These are phyloP conservation scores for Probosciger aterrimus DNA, from an alignment of 2,113 vertebrate species.

Conservation along the genomic window DNA sequence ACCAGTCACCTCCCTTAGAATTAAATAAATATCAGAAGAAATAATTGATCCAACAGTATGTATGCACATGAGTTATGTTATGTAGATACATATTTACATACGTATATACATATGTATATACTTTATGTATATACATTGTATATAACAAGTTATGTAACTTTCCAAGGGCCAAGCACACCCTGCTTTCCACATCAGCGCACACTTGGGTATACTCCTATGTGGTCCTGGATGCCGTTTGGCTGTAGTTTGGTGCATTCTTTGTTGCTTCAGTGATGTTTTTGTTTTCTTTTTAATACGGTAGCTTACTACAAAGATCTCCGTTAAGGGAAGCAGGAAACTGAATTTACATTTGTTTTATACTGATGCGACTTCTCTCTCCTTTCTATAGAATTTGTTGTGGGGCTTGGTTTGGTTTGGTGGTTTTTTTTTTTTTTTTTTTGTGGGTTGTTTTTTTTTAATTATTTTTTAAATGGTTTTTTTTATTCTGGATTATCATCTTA, in stretches of 20 bases:
- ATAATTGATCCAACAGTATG: not conserved
- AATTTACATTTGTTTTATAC: not conserved
- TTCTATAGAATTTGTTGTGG: not conserved
- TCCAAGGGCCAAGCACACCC: not conserved
- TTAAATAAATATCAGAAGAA: not conserved
- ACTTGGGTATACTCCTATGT: not conserved
- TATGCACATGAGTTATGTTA: not conserved
- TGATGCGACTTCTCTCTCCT: not conserved
- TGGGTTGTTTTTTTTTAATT: not conserved
- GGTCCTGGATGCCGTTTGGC: not conserved
- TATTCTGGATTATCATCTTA: not conserved
- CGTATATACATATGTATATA: not conserved
- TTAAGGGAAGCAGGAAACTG: not conserved
- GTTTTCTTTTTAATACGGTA: not conserved
- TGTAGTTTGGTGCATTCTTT: too few relatives aligned
- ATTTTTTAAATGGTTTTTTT: not conserved
- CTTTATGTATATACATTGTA: not conserved
- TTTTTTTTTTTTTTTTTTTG: not conserved
- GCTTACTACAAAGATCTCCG: not conserved
- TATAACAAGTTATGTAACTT: not conserved
- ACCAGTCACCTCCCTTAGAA: not conserved
- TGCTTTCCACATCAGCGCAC: rapidly evolving
- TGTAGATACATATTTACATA: not conserved
- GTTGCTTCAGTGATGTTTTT: not conserved
- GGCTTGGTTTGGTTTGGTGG: not conserved